Evolutionary conservation across 2,888 invertebrate species (phyloP).

Genomic region (Synergus itoensis): DNA sequence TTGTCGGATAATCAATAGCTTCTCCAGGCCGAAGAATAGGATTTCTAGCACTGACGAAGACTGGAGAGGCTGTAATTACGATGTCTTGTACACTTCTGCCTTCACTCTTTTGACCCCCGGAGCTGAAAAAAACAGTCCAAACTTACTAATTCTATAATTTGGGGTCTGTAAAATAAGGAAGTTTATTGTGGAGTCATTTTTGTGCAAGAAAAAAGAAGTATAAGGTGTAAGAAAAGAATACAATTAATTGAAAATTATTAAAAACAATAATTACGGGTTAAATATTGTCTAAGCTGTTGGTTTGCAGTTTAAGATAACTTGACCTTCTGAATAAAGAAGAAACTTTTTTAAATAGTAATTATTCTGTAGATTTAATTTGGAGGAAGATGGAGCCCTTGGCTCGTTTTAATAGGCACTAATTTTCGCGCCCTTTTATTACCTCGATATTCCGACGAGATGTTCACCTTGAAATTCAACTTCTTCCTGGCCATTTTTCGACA

Average conservation of each 20-base stretch:
- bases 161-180: background rate
- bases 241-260: background rate
- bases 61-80: conserved; percentile 67
- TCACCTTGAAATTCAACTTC: conserved; percentile 33
- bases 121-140: conserved; percentile 20
- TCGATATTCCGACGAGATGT: conserved; percentile 29
- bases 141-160: conserved; percentile 18
- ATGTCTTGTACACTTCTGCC: conserved; percentile 63
- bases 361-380: background rate
- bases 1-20: conserved; percentile 64
- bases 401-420: conserved; percentile 2
- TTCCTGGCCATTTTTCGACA: conserved; percentile 51
- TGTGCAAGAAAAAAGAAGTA: background rate
- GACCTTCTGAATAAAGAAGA: too few relatives aligned
- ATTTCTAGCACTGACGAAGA: conserved; percentile 61
- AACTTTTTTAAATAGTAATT: conserved; percentile 8
- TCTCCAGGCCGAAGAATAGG: conserved; percentile 68
- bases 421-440: conserved; percentile 43
- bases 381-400: conserved; percentile 12
- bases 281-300: too few relatives aligned
- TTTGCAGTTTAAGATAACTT: too few relatives aligned
- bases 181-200: background rate
- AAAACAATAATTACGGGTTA: too few relatives aligned
- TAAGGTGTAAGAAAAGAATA: background rate
- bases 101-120: conserved; percentile 49